Percentiles rank a stretch among this genome's conserved stretches.
Evolutionary conservation across 2,113 vertebrate species (phyloP).

Genomic region (Sorex fumeus): DNA sequence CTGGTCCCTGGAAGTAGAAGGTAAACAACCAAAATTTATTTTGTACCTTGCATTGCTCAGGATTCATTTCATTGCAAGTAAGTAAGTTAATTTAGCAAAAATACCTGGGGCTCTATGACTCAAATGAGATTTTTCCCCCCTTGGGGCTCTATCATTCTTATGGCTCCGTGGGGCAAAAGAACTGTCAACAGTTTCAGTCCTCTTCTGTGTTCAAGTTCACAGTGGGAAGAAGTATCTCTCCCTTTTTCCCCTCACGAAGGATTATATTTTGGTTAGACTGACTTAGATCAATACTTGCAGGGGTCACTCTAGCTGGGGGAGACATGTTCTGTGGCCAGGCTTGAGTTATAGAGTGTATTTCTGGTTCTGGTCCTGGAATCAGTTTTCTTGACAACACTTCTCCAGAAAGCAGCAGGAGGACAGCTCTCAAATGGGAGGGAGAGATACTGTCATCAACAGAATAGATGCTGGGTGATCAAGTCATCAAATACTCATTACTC

Average conservation of each 20-base stretch:
- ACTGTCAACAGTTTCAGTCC: neutral
- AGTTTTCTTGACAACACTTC: neutral
- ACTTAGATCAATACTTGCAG: neutral
- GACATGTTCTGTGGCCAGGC: neutral
- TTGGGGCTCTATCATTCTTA: neutral
- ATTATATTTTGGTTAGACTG: neutral
- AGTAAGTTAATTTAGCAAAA: constrained; percentile 1
- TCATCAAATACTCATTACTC: neutral
- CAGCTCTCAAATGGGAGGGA: neutral
- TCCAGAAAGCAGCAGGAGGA: neutral
- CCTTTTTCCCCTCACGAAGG: neutral
- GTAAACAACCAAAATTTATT: neutral
- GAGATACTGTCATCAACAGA: neutral
- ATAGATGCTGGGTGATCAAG: neutral
- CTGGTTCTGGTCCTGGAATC: neutral
- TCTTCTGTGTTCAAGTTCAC: neutral
- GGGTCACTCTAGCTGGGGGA: neutral
- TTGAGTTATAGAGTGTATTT: neutral
- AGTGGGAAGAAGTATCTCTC: neutral
- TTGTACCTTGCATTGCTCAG: neutral
- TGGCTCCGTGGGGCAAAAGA: neutral
- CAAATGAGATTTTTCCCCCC: neutral
- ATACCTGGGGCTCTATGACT: neutral
- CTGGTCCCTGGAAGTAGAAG: neutral
- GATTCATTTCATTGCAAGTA: constrained; percentile 27